Conservation (phyloP, 2,888 invertebrate species). For the Andrena bucephala region DNA sequence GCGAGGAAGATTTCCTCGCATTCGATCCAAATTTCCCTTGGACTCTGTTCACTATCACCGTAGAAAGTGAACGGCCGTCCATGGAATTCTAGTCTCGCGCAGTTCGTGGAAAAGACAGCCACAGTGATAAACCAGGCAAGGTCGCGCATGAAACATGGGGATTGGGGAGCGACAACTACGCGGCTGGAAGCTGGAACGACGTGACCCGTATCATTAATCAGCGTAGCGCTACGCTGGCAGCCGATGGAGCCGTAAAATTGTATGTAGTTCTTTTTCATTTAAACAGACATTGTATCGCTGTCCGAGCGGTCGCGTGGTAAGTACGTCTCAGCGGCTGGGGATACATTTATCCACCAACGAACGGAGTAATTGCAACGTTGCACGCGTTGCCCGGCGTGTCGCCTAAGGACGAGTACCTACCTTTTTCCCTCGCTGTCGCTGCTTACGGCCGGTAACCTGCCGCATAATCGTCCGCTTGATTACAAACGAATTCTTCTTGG, state of each 20-base stretch:
- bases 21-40: not conserved
- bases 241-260: slow-evolving; percentile 55
- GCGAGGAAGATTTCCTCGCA: not conserved
- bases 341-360: slow-evolving; percentile 23
- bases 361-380: slow-evolving; percentile 49
- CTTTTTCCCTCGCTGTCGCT: no score
- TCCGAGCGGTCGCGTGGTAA: slow-evolving; percentile 9
- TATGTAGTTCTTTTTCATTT: slow-evolving; percentile 49
- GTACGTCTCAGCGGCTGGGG: not conserved
- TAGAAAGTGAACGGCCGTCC: not conserved
- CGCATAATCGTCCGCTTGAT: slow-evolving; percentile 35
- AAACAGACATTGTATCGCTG: slow-evolving; percentile 44
- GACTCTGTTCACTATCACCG: not conserved
- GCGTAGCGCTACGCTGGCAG: slow-evolving; percentile 24
- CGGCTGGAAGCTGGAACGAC: slow-evolving; percentile 49
- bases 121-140: slow-evolving; percentile 66
- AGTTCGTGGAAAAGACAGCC: slow-evolving; percentile 49
- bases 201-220: slow-evolving; percentile 72
- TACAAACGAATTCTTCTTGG: slow-evolving; percentile 34
- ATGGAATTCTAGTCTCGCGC: slow-evolving; percentile 25
- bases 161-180: slow-evolving; percentile 52
- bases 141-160: slow-evolving; percentile 54
- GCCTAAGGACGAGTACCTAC: not conserved
- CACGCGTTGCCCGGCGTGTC: slow-evolving; percentile 16
- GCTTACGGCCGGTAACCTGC: not conserved